Percentiles rank a stretch among this genome's conserved stretches.
Evolutionary conservation across 2,797 vertebrate genomes (phyloP).

Genomic region (Lagorchestes hirsutus): DNA sequence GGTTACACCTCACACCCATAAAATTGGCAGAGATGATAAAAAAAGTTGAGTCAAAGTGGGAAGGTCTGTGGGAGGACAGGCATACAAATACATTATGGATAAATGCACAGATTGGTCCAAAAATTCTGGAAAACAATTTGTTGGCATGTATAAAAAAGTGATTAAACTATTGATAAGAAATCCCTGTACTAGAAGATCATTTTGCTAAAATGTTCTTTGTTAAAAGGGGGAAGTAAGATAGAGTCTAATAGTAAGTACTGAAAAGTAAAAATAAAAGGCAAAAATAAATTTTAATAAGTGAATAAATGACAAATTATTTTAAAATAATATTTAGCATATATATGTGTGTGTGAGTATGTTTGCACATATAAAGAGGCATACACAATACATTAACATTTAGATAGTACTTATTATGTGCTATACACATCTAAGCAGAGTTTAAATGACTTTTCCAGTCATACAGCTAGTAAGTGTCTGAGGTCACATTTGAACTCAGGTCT

Average conservation of each 20-base stretch:
- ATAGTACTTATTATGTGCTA: background rate
- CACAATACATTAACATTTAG: background rate
- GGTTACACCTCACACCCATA: background rate
- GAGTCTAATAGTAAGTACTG: background rate
- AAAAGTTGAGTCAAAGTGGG: background rate
- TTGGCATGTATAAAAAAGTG: background rate
- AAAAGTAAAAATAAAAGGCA: background rate
- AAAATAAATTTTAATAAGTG: background rate
- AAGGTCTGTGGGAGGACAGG: background rate
- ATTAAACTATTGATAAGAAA: background rate
- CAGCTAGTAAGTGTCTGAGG: background rate
- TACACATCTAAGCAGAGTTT: background rate
- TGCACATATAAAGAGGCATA: background rate
- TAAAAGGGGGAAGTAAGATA: background rate
- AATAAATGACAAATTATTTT: background rate
- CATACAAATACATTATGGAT: background rate
- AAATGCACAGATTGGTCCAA: background rate
- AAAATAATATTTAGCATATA: background rate
- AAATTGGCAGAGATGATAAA: background rate
- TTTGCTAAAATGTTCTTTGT: background rate
- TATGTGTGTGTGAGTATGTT: background rate
- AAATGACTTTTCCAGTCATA: background rate
- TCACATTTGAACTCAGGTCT: background rate
- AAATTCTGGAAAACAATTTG: background rate
- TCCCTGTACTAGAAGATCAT: background rate